Conservation (phyloP, 2,113 vertebrate genomes). For the Pangasianodon hypophthalmus region DNA sequence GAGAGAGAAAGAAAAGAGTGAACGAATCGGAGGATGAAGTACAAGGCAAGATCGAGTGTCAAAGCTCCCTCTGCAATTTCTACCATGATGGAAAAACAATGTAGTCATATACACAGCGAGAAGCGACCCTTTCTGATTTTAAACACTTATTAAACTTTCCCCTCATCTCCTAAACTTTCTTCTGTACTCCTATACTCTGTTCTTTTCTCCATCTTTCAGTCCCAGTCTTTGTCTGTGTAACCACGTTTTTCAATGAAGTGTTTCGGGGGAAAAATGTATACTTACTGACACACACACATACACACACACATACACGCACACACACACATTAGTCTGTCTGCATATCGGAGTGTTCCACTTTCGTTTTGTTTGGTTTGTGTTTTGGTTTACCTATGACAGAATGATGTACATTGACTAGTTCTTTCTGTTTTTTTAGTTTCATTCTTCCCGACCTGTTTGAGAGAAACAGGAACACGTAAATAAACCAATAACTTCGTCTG, state of each 20-base stretch:
- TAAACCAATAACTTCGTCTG: slow-evolving; percentile 46
- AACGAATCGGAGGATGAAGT: slow-evolving; percentile 18
- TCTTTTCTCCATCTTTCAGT: slow-evolving; percentile 12
- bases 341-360: slow-evolving; percentile 25
- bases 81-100: slow-evolving; percentile 28
- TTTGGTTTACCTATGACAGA: slow-evolving; percentile 12
- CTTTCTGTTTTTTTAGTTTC: slow-evolving; percentile 14
- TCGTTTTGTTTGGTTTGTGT: neutral
- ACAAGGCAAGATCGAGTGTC: slow-evolving; percentile 8
- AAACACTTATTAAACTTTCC: slow-evolving; percentile 5
- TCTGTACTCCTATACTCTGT: neutral
- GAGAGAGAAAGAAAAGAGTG: slow-evolving; percentile 12
- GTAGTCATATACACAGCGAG: slow-evolving; percentile 39
- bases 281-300: neutral
- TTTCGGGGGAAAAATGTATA: slow-evolving; percentile 11
- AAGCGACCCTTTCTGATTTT: slow-evolving; percentile 40
- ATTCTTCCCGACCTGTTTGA: slow-evolving; percentile 33
- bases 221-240: slow-evolving; percentile 31
- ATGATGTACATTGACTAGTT: slow-evolving; percentile 40
- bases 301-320: neutral
- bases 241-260: slow-evolving; percentile 24
- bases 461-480: slow-evolving; percentile 27
- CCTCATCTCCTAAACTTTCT: neutral
- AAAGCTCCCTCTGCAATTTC: slow-evolving; percentile 23
- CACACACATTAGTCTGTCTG: slow-evolving; percentile 13